phyloP scores from a whole-genome alignment of 1,140 invertebrate genomes.

The Bombus pyrosoma region DNA sequence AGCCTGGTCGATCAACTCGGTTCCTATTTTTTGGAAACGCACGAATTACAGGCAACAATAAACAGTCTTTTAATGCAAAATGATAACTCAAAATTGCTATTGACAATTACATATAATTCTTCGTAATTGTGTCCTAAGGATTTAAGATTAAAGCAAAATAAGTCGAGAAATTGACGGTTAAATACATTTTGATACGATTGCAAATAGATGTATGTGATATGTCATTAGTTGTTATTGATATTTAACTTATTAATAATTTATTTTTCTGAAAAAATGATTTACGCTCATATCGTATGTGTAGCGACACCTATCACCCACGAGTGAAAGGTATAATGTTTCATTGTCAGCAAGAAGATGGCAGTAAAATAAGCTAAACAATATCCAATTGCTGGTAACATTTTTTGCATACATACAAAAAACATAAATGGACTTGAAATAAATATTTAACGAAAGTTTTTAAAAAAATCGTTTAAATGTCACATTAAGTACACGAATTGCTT shows the following conservation, averaged over 20 bases:
- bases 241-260: background rate
- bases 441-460: background rate
- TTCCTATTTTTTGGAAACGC: background rate
- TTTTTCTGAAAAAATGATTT: background rate
- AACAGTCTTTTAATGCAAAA: background rate
- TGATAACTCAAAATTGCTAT: background rate
- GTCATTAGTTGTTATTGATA: background rate
- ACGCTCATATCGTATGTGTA: background rate
- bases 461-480: background rate
- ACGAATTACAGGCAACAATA: background rate
- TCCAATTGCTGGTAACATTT: conserved; percentile 25
- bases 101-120: background rate
- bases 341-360: background rate
- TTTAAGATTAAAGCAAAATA: background rate
- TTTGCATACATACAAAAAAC: background rate
- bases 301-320: background rate
- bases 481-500: too few relatives aligned
- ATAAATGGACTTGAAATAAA: background rate
- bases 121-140: background rate
- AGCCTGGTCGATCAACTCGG: background rate
- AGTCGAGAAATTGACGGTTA: background rate
- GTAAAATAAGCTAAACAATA: background rate
- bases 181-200: background rate
- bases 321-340: background rate
- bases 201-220: too few relatives aligned